Evolutionary conservation across 2,888 invertebrate species (phyloP).

Genomic region (Agriopis aurantiaria): DNA sequence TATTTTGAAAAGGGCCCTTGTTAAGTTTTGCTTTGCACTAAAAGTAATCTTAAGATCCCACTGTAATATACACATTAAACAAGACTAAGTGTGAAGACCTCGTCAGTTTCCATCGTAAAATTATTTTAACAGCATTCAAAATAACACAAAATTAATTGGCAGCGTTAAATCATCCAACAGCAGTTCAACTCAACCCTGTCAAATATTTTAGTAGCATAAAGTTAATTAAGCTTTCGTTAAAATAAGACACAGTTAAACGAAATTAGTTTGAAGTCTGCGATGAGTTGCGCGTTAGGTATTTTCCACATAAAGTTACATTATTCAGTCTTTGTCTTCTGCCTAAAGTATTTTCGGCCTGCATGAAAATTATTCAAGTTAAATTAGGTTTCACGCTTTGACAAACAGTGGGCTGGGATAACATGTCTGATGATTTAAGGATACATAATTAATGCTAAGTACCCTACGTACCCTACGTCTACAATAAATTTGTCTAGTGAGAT

Average conservation of each 20-base stretch:
- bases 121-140: background rate
- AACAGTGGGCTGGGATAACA: background rate
- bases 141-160: background rate
- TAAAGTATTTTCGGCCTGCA: constrained; percentile 13
- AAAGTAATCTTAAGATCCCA: too few relatives aligned
- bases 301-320: constrained; percentile 25
- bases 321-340: constrained; percentile 22
- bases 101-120: background rate
- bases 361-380: constrained; percentile 19
- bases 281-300: constrained; percentile 23
- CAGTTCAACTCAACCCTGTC: background rate
- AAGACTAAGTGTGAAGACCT: too few relatives aligned
- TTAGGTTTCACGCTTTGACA: constrained; percentile 8
- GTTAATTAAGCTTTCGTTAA: constrained; percentile 18
- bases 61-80: too few relatives aligned
- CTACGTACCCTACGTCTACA: background rate
- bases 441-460: background rate
- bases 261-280: constrained; percentile 22
- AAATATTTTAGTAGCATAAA: constrained; percentile 11
- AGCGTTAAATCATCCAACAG: constrained; percentile 1
- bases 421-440: background rate
- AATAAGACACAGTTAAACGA: constrained; percentile 17
- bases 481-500: background rate
- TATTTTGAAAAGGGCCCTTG: too few relatives aligned
- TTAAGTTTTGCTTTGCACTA: too few relatives aligned